Conservation (phyloP, 2,888 invertebrate species). For the Rambutsinella grinnellia region DNA sequence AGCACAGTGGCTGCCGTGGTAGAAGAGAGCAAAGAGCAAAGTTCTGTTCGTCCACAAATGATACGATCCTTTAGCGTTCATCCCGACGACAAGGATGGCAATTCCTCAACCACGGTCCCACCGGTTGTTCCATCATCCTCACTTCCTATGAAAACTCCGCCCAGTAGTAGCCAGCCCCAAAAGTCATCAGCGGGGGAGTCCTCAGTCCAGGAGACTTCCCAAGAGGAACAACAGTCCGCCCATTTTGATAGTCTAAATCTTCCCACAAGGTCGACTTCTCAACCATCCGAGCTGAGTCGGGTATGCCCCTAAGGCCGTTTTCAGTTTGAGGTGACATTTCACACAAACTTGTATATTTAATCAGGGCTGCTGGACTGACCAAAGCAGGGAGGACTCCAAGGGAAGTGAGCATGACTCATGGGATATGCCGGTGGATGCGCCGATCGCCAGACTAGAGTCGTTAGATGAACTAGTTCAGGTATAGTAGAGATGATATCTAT, state of each 20-base stretch:
- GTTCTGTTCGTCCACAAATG: constrained; percentile 42
- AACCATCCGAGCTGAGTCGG: constrained; percentile 63
- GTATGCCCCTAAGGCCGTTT: constrained; percentile 35
- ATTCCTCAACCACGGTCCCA: background rate
- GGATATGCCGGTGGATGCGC: constrained; percentile 70
- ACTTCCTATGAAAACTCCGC: constrained; percentile 2
- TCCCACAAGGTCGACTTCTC: constrained; percentile 62
- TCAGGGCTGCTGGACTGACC: constrained; percentile 63
- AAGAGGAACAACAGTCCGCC: constrained; percentile 52
- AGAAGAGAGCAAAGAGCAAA: background rate
- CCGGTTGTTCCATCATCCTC: background rate
- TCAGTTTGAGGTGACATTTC: background rate
- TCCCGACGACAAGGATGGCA: constrained; percentile 39
- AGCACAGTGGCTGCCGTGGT: background rate
- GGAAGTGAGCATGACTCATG: constrained; percentile 67
- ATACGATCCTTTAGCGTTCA: constrained; percentile 54
- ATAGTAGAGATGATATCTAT: no score
- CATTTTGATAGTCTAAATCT: constrained; percentile 58
- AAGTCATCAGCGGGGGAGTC: constrained; percentile 16
- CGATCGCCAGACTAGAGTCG: constrained; percentile 77
- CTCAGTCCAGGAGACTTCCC: constrained; percentile 25
- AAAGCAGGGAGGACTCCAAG: constrained; percentile 65
- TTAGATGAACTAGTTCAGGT: constrained; percentile 75
- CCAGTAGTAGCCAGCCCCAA: constrained; percentile 16
- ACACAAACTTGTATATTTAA: no score